A percentile compares a stretch with the other conserved stretches of the same genome.
These are phyloP conservation scores for Amphiprion clarkii DNA, from an alignment of 2,797 vertebrate species.

Conservation along the genomic window DNA sequence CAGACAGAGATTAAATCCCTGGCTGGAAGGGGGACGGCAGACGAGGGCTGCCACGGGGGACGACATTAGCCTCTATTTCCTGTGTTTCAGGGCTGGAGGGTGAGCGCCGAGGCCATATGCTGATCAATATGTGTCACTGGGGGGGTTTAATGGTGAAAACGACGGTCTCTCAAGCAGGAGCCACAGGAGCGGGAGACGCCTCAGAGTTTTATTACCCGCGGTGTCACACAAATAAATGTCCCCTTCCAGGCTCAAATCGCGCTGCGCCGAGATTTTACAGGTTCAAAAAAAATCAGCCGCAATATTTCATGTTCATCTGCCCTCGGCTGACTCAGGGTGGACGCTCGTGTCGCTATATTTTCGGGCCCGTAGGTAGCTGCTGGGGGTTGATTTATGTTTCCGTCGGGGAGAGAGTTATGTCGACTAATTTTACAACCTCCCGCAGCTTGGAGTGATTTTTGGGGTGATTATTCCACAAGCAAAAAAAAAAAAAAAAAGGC, in stretches of 20 bases:
- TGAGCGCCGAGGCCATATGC: conserved; percentile 27
- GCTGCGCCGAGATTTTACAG: conserved; percentile 24
- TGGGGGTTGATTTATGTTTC: conserved; percentile 45
- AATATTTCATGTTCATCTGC: conserved; percentile 45
- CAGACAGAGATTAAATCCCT: conserved; percentile 39
- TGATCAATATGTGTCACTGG: conserved; percentile 52
- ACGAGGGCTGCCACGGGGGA: background rate
- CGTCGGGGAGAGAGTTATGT: conserved; percentile 10
- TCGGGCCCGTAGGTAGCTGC: conserved; percentile 9
- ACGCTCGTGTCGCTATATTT: conserved; percentile 21
- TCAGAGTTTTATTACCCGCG: conserved; percentile 35
- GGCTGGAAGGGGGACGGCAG: background rate
- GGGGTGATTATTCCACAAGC: background rate
- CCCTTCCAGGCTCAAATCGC: conserved; percentile 18
- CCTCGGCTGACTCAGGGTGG: conserved; percentile 38
- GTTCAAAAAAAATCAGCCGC: conserved; percentile 48
- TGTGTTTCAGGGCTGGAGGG: conserved; percentile 40
- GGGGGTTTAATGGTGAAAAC: conserved; percentile 13
- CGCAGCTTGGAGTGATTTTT: conserved; percentile 5
- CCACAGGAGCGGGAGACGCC: conserved; percentile 20
- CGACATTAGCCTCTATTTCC: conserved; percentile 30
- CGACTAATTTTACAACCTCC: conserved; percentile 33
- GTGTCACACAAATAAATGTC: conserved; percentile 52
- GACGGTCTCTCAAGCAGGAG: background rate
- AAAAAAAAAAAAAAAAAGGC: background rate